Evolutionary conservation across 1,140 invertebrate species (phyloP).

Genomic region (Oedothorax gibbosus): DNA sequence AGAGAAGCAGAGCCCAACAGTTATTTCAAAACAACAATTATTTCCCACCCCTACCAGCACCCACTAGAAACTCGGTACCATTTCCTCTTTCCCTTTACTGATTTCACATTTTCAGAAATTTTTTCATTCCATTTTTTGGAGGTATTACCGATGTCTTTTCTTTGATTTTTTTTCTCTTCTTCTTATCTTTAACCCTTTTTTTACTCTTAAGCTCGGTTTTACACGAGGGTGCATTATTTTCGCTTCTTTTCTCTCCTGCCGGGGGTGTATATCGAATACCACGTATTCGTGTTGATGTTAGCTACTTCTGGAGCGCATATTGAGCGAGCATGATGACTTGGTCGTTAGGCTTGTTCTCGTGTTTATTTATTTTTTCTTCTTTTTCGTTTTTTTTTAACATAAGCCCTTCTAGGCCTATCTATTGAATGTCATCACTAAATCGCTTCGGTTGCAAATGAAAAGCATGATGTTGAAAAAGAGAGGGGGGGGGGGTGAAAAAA

Average conservation of each 20-base stretch:
- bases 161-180: conserved; percentile 37
- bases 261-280: conserved; percentile 15
- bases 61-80: not conserved
- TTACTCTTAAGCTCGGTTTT: conserved; percentile 58
- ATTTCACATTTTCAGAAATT: conserved; percentile 47
- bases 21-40: not conserved
- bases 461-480: not conserved
- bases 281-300: conserved; percentile 49
- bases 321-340: conserved; percentile 45
- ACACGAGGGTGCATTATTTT: conserved; percentile 57
- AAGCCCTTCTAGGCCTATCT: conserved; percentile 53
- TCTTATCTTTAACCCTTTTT: conserved; percentile 8
- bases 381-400: conserved; percentile 43
- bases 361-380: conserved; percentile 30
- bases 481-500: not conserved
- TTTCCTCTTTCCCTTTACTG: conserved; percentile 37
- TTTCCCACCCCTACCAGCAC: conserved; percentile 4
- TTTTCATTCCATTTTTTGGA: conserved; percentile 24
- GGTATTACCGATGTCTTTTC: conserved; percentile 55
- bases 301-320: conserved; percentile 42
- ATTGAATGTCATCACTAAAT: conserved; percentile 54
- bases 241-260: conserved; percentile 2
- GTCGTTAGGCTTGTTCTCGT: conserved; percentile 43
- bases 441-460: conserved; percentile 46
- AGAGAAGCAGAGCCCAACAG: too few species aligned